A percentile compares a stretch with the other conserved stretches of the same genome.
Evolutionary conservation across 2,888 invertebrate species (phyloP).

Genomic region (Drosophila prostipennis): DNA sequence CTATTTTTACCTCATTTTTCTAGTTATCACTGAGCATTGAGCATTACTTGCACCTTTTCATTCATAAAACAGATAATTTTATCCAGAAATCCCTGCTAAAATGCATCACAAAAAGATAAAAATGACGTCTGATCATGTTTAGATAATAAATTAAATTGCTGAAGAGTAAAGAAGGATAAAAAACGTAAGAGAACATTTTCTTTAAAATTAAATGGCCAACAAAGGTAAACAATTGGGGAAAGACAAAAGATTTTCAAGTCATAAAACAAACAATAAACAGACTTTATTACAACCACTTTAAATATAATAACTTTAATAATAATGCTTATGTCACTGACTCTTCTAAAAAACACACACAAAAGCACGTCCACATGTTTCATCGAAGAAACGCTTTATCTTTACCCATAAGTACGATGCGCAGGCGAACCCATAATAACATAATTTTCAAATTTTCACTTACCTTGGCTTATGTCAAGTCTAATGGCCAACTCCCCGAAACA

Average conservation of each 20-base stretch:
- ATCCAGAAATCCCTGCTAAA: not conserved
- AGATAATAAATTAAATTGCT: not conserved
- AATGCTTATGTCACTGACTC: not conserved
- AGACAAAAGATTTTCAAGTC: too few species aligned
- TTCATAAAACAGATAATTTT: not conserved
- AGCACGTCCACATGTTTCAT: constrained; percentile 14
- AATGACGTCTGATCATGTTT: not conserved
- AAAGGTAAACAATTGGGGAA: too few species aligned
- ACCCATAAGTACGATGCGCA: constrained; percentile 9
- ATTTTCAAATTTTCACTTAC: constrained; percentile 56
- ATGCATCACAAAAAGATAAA: not conserved
- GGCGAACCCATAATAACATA: constrained; percentile 17
- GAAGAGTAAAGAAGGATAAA: not conserved
- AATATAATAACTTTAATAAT: not conserved
- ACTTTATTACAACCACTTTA: not conserved
- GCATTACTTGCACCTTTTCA: not conserved
- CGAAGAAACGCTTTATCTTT: not conserved
- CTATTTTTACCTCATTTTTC: too few species aligned
- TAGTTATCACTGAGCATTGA: not conserved
- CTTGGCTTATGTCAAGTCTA: constrained; percentile 58
- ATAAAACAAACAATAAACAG: not conserved
- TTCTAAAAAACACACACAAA: not conserved
- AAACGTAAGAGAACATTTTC: not conserved
- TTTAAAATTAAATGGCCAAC: not conserved
- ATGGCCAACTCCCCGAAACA: constrained; percentile 31